These are phyloP conservation scores for Sardina pilchardus DNA, from an alignment of 2,113 vertebrate genomes.

Conservation along the genomic window DNA sequence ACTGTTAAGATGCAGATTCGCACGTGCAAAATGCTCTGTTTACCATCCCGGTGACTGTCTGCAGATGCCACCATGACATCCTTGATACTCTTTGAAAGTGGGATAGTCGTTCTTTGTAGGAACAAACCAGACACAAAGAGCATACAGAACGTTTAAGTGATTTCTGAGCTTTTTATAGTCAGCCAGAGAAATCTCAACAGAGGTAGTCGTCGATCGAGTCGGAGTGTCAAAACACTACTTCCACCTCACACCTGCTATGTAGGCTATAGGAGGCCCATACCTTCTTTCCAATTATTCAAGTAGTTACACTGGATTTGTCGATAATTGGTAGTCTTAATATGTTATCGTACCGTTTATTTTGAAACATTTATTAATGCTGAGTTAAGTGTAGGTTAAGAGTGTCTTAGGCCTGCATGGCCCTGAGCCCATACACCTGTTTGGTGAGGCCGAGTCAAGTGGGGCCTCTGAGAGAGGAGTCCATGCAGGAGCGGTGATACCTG, in stretches of 20 bases:
- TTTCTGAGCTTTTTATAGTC: background rate
- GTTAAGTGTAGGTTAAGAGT: background rate
- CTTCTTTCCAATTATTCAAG: background rate
- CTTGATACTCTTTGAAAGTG: background rate
- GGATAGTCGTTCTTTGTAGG: background rate
- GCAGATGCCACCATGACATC: background rate
- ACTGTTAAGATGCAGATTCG: background rate
- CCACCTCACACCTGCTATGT: background rate
- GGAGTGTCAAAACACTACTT: background rate
- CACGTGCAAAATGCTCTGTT: background rate
- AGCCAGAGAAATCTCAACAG: background rate
- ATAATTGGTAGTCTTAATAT: background rate
- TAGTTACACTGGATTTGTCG: background rate
- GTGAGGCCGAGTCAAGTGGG: slow-evolving; percentile 59
- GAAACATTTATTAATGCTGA: background rate
- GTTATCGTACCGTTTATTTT: too few species aligned
- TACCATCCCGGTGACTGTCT: background rate
- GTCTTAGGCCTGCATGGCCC: background rate
- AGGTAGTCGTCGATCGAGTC: background rate
- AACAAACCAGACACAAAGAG: background rate
- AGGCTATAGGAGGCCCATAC: background rate
- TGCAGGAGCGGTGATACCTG: slow-evolving; percentile 40
- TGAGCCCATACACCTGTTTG: background rate
- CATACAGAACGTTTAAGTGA: background rate
- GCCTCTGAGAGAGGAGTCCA: slow-evolving; percentile 56